phyloP scores from a whole-genome alignment of 2,888 invertebrate genomes.

The Pollenia amentaria region DNA sequence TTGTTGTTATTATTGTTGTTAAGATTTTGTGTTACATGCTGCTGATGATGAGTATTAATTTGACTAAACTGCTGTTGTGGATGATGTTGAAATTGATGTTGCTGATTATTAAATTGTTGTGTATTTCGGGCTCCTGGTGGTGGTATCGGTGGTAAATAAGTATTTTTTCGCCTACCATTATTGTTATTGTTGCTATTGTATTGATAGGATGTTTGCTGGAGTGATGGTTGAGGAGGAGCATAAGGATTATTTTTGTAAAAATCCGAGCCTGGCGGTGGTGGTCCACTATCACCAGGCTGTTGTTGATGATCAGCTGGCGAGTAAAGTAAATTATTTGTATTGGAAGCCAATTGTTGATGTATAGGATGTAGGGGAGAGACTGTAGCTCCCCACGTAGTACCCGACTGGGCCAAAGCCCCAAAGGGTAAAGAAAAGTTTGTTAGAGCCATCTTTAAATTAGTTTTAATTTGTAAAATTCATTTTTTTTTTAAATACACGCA shows the following conservation, averaged over 20 bases:
- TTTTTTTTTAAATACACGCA: background rate
- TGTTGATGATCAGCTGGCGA: conserved; percentile 84
- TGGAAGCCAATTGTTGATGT: conserved; percentile 83
- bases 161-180: conserved; percentile 80
- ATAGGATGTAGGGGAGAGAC: conserved; percentile 83
- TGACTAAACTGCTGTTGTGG: conserved; percentile 74
- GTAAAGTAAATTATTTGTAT: conserved; percentile 84
- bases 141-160: conserved; percentile 83
- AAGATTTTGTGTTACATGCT: conserved; percentile 73
- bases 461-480: background rate
- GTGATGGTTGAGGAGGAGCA: conserved; percentile 80
- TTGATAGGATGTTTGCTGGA: conserved; percentile 75
- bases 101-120: conserved; percentile 79
- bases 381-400: conserved; percentile 82
- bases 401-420: conserved; percentile 79
- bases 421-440: conserved; percentile 84
- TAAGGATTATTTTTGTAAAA: conserved; percentile 85
- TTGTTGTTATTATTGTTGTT: conserved; percentile 38
- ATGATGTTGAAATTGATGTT: conserved; percentile 75
- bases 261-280: conserved; percentile 77
- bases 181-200: conserved; percentile 78
- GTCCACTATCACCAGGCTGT: conserved; percentile 75
- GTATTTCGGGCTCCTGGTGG: conserved; percentile 77
- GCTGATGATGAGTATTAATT: conserved; percentile 75
- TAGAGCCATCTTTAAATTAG: conserved; percentile 80